phyloP scores from a whole-genome alignment of 2,113 vertebrate species.

The Albula glossodonta region DNA sequence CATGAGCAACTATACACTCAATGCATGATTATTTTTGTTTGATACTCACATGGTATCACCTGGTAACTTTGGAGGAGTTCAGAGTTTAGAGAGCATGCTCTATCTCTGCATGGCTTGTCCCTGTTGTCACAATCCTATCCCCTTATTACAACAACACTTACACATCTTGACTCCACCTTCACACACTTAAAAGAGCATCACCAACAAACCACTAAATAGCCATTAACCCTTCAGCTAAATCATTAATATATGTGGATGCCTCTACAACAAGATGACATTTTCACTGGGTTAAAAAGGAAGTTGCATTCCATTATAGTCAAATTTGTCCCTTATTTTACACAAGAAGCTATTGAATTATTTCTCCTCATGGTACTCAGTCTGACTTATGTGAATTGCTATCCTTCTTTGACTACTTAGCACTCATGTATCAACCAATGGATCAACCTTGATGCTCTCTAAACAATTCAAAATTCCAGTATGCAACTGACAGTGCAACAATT shows the following conservation, averaged over 20 bases:
- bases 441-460: not conserved
- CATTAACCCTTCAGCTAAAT: not conserved
- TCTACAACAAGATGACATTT: not conserved
- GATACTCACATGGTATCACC: slow-evolving; percentile 23
- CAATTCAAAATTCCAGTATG: not conserved
- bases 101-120: too few relatives aligned
- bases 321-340: not conserved
- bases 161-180: not conserved
- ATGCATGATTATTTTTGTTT: slow-evolving; percentile 32
- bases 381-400: not conserved
- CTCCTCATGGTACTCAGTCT: not conserved
- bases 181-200: not conserved
- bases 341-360: not conserved
- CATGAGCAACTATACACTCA: slow-evolving; percentile 45
- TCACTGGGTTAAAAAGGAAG: not conserved
- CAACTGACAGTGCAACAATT: not conserved
- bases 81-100: too few relatives aligned
- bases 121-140: too few relatives aligned
- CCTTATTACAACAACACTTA: not conserved
- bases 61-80: too few relatives aligned
- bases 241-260: too few relatives aligned
- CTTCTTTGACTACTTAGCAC: not conserved
- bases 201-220: not conserved
- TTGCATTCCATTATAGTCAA: not conserved
- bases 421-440: not conserved